Evolutionary conservation across 2,797 vertebrate species (phyloP), one percentile per base, ranked within the genome.

Genomic region (Enteromius unitaeniatus): DNA sequence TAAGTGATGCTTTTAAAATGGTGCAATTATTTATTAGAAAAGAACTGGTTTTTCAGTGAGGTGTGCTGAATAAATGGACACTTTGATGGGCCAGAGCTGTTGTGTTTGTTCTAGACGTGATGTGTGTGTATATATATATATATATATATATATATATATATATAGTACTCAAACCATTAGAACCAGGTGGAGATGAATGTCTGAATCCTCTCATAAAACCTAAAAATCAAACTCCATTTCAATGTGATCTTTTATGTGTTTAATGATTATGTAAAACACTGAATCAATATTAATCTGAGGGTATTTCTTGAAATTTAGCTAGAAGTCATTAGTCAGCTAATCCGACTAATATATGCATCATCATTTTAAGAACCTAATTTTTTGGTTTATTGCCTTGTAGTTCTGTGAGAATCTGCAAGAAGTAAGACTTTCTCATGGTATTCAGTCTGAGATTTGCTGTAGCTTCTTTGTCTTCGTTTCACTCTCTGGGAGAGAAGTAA

Each of bases 1-100:
- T 53, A 51, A 78, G 51, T 77, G 79, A 51, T n/a, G 28, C 34
- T 55, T 62, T 77, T 78, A 60, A 45, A 72, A 31, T 11, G 31
- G 6, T 15, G 3, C 31, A 40, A 65, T 49, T 23, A 31, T 73
- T 74, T 34, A 34, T 85, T 58, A 76, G 23, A 6, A 31, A 34
- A 73, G 55, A 40, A 55, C 14, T 40, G 60, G 45, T 40, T 76
- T 49, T 82, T 75, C 14, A 31, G 15, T 45, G 15, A 67, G 23
- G 15, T 42, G 11, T 42, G 45, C 47, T 31, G 28, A 19, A 51
- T 82, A 37, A 82, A 28, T 26, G 21, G 53, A 55, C n/a, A 7
- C 49, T 79, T 31, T 55, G 65, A 58, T 40, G 7, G 31, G 42
- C 28, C 69, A 37, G 21, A 64, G 42, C 53, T 31, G 79, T 47